Evolutionary conservation across 2,888 invertebrate species (phyloP), one percentile per base, ranked within the genome.

Genomic region (Julus scandinavius): DNA sequence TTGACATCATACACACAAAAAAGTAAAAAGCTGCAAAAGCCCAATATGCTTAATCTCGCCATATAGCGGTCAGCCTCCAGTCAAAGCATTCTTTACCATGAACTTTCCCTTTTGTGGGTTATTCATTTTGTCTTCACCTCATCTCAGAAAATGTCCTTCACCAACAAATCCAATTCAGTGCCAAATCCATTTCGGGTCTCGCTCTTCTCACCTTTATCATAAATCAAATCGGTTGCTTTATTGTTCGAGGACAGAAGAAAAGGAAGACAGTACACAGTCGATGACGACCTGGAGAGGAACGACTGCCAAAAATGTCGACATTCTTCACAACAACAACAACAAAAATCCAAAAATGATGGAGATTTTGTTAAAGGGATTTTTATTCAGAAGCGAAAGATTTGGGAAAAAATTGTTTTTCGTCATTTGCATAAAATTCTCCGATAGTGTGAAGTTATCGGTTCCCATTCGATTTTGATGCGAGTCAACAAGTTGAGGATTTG

Each of bases 61-160:
- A 40, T 29, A 29, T 45, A n/a, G 45, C 40, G 84, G 84, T 84
- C 84, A 84, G 45, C 40, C 4, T 38, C 6, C 84, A 15, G 84
- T 84, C 84, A 38, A 1, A 17, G 9, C 38, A 83, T 83, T 83
- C 13, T 83, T 83, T n/a, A 20, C 20, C 13, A 84, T 9, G 40
- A 84, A 84, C 84, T 84, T 84, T 84, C 84, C 40, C n/a, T 45
- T 29, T 84, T 40, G 84, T 84, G 84, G n/a, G 84, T 40, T 84
- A 84, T 84, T 84, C 84, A 84, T 84, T 41, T 80, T 83, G 83
- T 84, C 45, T 40, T 41, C 84, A 38, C 83, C 11, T 83, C 38
- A 13, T 20, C 83, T 83, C 40, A n/a, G 13, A 20, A 63, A 20
- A 9, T 20, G 9, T 15, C 63, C 5, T 63, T 20, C 6, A 0